Evolutionary conservation across 2,113 vertebrate species (phyloP).

Genomic region (Myiozetetes cayanensis): DNA sequence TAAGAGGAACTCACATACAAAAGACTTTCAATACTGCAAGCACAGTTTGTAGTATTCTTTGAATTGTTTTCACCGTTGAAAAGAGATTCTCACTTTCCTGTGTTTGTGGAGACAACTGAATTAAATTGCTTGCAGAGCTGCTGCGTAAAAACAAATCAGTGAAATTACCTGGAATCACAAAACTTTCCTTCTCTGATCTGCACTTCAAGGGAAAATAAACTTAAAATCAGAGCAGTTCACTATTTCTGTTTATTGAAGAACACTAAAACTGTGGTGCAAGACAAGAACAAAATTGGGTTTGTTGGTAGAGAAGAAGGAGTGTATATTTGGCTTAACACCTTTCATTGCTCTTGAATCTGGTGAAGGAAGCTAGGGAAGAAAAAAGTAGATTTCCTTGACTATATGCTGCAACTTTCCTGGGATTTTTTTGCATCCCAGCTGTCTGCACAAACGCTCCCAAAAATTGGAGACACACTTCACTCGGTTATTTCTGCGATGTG

Average conservation of each 20-base stretch:
- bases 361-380: background rate
- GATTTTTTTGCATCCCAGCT: background rate
- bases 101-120: background rate
- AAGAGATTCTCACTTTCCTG: background rate
- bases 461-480: background rate
- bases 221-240: background rate
- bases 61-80: background rate
- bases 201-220: background rate
- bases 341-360: background rate
- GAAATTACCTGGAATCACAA: background rate
- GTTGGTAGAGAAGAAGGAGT: background rate
- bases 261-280: background rate
- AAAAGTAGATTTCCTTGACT: background rate
- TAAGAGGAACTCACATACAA: background rate
- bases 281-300: background rate
- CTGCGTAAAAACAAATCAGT: background rate
- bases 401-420: fast-evolving
- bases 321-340: background rate
- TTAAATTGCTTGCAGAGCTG: background rate
- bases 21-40: background rate
- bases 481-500: background rate
- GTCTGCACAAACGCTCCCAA: background rate
- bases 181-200: background rate
- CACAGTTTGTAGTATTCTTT: background rate
- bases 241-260: background rate